Base-by-base conservation (phyloP, 2,797 vertebrate genomes). In the Etheostoma nigrum region DNA sequence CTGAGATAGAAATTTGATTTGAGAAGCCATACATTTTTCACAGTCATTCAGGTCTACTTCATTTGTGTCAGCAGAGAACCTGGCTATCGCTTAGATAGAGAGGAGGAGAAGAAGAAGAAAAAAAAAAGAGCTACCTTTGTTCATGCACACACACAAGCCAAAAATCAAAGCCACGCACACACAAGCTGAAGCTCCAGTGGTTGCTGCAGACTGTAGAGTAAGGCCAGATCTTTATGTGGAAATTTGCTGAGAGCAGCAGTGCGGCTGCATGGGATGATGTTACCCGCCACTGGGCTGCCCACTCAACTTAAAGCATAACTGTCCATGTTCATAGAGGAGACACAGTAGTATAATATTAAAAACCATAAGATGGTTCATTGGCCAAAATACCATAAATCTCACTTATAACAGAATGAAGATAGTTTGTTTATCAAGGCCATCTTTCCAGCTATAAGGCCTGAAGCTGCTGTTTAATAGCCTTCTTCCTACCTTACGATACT, bases 171-270 rank as follows among this genome's bases (percentile, higher is more conserved):
- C 13, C 33, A 36, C 33, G 7, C 33, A 36, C 33, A 36, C 33
- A 36, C 33, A 36, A 48, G 30, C 67, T n/a, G 15, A 14, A 72
- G 40, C 76, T 68, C 18, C 80, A 45, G 42, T 13, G 72, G 57
- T 42, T 14, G 10, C 60, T 69, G 70, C 73, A 77, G 76, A 48
- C 58, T 0, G 55, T 61, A 16, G 65, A 64, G 72, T 23, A 52
- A 76, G 64, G 54, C 21, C 44, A 1, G 30, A 67, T 70, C 70
- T 78, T 81, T 45, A 48, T 36, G 65, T 45, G 64, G 15, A 69
- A 74, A 73, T 42, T 16, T 76, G 79, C 79, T 74, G 82, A 88
- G 73, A 47, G 75, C 67, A 67, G 74, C 68, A 67, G 72, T 21
- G 70, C 25, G 42, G 71, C 76, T 55, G 63, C 64, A 71, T 6